Percentiles rank a stretch among this genome's conserved stretches.
phyloP scores from a whole-genome alignment of 1,140 invertebrate species.

The Copidosoma floridanum region DNA sequence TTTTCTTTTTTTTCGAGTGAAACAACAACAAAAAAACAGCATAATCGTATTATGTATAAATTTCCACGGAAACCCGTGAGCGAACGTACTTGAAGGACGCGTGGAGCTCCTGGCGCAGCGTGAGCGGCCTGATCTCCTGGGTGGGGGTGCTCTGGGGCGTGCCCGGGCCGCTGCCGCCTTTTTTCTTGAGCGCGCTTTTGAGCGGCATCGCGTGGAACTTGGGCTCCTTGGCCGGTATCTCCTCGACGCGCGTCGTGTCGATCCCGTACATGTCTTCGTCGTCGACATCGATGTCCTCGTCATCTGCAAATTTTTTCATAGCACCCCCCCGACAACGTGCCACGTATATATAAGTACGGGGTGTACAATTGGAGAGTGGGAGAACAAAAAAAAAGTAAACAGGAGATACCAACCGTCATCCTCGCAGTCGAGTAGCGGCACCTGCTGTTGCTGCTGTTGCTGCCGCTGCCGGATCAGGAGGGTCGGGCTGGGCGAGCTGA shows the following conservation, averaged over 20 bases:
- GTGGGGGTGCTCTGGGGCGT: conserved; percentile 73
- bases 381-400: conserved; percentile 1
- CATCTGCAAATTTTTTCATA: conserved; percentile 30
- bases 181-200: conserved; percentile 90
- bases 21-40: too few relatives aligned
- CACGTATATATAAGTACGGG: too few relatives aligned
- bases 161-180: conserved; percentile 61
- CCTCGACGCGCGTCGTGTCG: conserved; percentile 79
- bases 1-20: too few relatives aligned
- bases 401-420: conserved; percentile 64
- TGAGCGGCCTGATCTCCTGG: conserved; percentile 70
- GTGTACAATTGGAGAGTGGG: too few relatives aligned
- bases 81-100: conserved; percentile 66
- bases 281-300: conserved; percentile 53
- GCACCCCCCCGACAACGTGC: too few relatives aligned
- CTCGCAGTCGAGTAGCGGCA: conserved; percentile 60
- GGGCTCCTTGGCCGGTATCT: conserved; percentile 87
- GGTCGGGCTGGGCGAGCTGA: conserved; percentile 83
- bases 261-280: conserved; percentile 51
- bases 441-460: conserved; percentile 55
- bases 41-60: too few relatives aligned
- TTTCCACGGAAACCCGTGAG: too few relatives aligned
- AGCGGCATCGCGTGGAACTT: conserved; percentile 84
- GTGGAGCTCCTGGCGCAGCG: conserved; percentile 68
- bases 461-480: conserved; percentile 59